Evolutionary conservation across 1,140 invertebrate species (phyloP).

Genomic region (Plutomurus gul): DNA sequence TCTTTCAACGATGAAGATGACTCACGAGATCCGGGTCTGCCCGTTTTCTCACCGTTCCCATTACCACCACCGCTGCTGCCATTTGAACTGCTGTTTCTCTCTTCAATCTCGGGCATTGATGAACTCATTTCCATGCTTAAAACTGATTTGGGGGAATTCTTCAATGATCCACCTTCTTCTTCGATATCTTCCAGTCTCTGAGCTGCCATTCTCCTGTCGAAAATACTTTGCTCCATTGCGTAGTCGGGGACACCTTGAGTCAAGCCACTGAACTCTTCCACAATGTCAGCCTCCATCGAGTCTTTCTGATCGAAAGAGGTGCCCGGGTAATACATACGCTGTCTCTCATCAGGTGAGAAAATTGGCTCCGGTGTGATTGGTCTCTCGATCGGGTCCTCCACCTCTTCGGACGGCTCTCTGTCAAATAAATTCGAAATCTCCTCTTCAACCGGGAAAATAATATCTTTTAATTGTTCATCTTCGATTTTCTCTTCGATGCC

Average conservation of each 20-base stretch:
- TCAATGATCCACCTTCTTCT: conserved; percentile 45
- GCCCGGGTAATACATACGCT: conserved; percentile 48
- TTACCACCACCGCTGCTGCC: conserved; percentile 25
- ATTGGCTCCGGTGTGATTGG: conserved; percentile 62
- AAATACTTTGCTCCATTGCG: neutral
- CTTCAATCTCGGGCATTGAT: conserved; percentile 29
- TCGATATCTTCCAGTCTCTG: conserved; percentile 51
- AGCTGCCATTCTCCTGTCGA: neutral
- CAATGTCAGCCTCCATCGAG: neutral
- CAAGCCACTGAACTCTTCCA: conserved; percentile 3
- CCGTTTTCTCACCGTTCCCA: conserved; percentile 27
- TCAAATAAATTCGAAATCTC: conserved; percentile 49
- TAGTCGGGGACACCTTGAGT: conserved; percentile 17
- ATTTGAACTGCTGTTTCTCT: neutral
- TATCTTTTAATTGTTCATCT: conserved; percentile 52
- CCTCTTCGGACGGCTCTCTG: conserved; percentile 43
- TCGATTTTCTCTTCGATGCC: conserved; percentile 55
- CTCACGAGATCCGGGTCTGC: conserved; percentile 42
- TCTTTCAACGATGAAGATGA: conserved; percentile 62
- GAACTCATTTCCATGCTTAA: conserved; percentile 48
- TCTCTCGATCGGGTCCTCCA: conserved; percentile 60
- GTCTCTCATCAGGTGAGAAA: conserved; percentile 54
- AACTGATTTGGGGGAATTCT: conserved; percentile 50
- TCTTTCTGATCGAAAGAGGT: conserved; percentile 46
- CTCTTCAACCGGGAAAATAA: conserved; percentile 56